Percentiles rank a stretch among this genome's conserved stretches.
These are phyloP conservation scores for Operophtera brumata DNA, from an alignment of 2,888 invertebrate species.

Conservation along the genomic window DNA sequence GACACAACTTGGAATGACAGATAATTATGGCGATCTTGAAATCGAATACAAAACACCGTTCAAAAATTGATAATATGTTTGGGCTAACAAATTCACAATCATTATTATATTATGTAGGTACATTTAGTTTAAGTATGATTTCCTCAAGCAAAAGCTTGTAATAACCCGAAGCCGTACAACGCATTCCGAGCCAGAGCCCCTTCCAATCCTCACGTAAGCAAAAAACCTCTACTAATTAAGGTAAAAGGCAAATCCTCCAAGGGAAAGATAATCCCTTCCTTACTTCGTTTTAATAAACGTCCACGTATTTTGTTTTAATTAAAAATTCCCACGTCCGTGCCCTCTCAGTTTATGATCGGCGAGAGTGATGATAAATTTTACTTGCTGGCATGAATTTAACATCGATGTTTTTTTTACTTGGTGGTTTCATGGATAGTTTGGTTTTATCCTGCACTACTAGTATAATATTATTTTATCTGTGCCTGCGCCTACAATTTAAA, in stretches of 20 bases:
- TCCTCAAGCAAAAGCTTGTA: neutral
- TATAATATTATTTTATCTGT: too few relatives aligned
- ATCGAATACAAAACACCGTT: too few relatives aligned
- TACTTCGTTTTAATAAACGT: conserved; percentile 56
- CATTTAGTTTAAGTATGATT: too few relatives aligned
- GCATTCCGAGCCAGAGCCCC: conserved; percentile 4
- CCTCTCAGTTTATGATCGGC: conserved; percentile 20
- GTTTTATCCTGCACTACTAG: too few relatives aligned
- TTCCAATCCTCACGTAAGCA: conserved; percentile 11
- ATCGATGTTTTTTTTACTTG: neutral
- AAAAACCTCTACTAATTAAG: conserved; percentile 27
- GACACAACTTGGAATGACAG: too few relatives aligned
- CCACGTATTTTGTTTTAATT: conserved; percentile 58
- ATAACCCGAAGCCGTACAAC: neutral
- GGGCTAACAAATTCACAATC: too few relatives aligned
- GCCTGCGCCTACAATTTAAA: too few relatives aligned
- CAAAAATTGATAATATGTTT: too few relatives aligned
- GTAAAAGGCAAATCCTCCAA: conserved; percentile 26
- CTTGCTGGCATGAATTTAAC: neutral
- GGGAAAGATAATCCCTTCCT: conserved; percentile 52
- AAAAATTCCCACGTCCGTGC: conserved; percentile 52
- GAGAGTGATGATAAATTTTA: conserved; percentile 7
- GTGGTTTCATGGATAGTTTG: too few relatives aligned
- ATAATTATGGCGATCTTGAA: too few relatives aligned
- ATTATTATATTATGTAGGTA: too few relatives aligned